Conservation (phyloP, 2,797 vertebrate species). For the Sebastes oblongus region DNA sequence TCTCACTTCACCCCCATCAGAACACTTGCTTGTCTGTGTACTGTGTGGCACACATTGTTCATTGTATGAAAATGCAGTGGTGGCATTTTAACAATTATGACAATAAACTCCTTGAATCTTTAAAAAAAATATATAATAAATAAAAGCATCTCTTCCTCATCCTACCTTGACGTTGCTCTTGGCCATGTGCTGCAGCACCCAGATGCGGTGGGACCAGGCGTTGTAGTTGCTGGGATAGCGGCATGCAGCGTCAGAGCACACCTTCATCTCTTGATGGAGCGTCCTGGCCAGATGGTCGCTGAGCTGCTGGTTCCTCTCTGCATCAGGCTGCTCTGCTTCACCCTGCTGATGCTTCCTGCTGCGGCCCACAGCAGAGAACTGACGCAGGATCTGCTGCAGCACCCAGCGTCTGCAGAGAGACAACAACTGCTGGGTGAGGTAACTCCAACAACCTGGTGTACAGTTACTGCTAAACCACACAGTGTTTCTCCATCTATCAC, state of each 20-base stretch:
- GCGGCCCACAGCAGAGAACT: slow-evolving; percentile 73
- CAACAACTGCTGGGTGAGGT: not conserved
- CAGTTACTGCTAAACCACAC: too few relatives aligned
- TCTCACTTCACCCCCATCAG: too few relatives aligned
- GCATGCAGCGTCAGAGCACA: slow-evolving; percentile 92
- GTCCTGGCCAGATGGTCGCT: slow-evolving; percentile 82
- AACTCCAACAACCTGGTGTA: not conserved
- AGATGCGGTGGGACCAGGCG: slow-evolving; percentile 98
- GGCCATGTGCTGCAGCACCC: slow-evolving; percentile 94
- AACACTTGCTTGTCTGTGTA: too few relatives aligned
- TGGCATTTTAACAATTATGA: not conserved
- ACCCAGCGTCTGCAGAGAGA: slow-evolving; percentile 89
- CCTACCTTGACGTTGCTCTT: slow-evolving; percentile 90
- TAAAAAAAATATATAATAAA: not conserved
- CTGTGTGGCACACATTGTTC: not conserved
- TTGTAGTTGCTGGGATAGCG: slow-evolving; percentile 99
- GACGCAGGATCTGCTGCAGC: slow-evolving; percentile 87
- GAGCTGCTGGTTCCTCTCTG: slow-evolving; percentile 45
- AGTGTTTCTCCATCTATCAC: too few relatives aligned
- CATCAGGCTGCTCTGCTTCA: slow-evolving; percentile 43
- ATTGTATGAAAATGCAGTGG: not conserved
- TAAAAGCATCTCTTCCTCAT: slow-evolving; percentile 3
- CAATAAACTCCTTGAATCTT: not conserved
- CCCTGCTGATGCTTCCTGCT: slow-evolving; percentile 80
- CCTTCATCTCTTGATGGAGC: slow-evolving; percentile 91